Base-by-base conservation (phyloP, 1,140 invertebrate genomes). In the Venturia canescens region DNA sequence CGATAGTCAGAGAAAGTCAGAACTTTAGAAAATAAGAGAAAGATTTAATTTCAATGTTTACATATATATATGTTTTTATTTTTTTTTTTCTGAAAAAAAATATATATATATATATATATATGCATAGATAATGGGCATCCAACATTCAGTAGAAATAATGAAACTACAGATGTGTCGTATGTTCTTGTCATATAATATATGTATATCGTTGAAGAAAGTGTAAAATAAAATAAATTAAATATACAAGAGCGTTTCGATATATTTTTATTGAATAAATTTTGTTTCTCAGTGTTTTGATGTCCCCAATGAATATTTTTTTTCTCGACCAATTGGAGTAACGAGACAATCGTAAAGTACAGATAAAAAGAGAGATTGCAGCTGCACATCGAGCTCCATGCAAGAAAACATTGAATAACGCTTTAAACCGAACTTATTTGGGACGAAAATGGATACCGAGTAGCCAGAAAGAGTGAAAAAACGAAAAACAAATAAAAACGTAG, bases 331-430 rank as follows among this genome's bases (percentile, higher is more conserved):
- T 2, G 66, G 31, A 76, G 50, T 50, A 44, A 78, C 66, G 53
- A 53, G 78, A 79, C 83, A 81, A 86, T 85, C 83, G 80, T 88
- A 87, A 88, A 87, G 87, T 86, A 89, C 87, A 89, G 86, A 88
- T 88, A 89, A 87, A 85, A 87, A 83, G 71, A 90, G 83, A 90
- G 87, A 90, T 79, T 91, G 90, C 87, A 88, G 89, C 90, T 91
- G 91, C 89, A 91, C 90, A 91, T 91, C 87, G 90, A 92, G 90
- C 89, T 89, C 88, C 91, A 92, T 92, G 91, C 91, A 92, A 86
- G 89, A 89, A 90, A 87, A 91, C 90, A 92, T 88, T 90, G 86
- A 92, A 90, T 86, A 91, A 90, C 87, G 89, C 89, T 69, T 90
- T 83, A 86, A 89, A 91, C 87, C 81, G 89, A 87, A 74, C 88